Base-by-base conservation (phyloP, 2,888 invertebrate genomes). In the Zygaena filipendulae region DNA sequence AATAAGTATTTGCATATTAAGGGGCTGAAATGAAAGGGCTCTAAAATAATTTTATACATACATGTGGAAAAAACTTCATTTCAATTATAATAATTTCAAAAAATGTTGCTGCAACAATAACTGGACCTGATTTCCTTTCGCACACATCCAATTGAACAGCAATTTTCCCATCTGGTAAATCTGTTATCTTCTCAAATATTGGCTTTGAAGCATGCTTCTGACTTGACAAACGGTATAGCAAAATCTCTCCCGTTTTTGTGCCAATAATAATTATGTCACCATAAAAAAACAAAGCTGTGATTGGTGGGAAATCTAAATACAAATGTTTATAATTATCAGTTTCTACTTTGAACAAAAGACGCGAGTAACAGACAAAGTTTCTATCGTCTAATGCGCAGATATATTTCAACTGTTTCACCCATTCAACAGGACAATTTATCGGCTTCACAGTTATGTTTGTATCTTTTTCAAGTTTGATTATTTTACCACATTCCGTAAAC, bases 281-380 rank as follows among this genome's bases (percentile, higher is more conserved):
- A 38, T 75, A 74, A 38, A 70, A 74, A 42, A 70, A 74, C 29
- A 71, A 36, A 0, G 74, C 62, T 5, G 69, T 68, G 27, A 75
- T 62, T 1, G 57, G 52, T 10, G 66, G 67, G 37, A 72, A 72
- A 22, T 75, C 72, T 28, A 72, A 41, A 39, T 72, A 75, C 24
- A 71, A 43, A 45, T 68, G 69, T 19, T 52, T 43, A 18, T 60
- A 58, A 21, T 52, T 48, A 11, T 69, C 62, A 0, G 68, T 69
- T 44, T 70, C 64, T 16, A 75, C 61, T 49, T 64, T 62, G 16
- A 75, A 70, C 26, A 75, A 33, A 38, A 63, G 61, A 12, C 68
- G 40, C 0, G 75, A 75, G 33, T 70, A 74, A 34, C 64, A 71
- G 2, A 75, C 57, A 38, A 58, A 72, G 29, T 74, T 74, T 21